Percentiles rank a stretch among this genome's conserved stretches.
These are phyloP conservation scores for Mnemiopsis leidyi DNA, from an alignment of 37 sponge, comb jelly and placozoan species.

Conservation along the genomic window DNA sequence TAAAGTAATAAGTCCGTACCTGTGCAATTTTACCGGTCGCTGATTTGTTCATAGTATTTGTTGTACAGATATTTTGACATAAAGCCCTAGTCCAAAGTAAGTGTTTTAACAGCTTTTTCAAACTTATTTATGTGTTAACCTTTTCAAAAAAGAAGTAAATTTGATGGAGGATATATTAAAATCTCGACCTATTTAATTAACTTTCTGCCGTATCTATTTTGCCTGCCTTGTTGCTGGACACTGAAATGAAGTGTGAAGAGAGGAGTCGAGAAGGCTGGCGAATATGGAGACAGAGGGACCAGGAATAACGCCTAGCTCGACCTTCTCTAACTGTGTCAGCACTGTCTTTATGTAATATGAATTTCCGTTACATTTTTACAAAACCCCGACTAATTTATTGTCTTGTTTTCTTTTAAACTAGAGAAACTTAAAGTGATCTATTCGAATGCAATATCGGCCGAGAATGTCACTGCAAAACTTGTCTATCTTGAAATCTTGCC, in stretches of 20 bases:
- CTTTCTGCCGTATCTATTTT: not conserved
- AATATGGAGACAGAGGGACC: conserved; percentile 17
- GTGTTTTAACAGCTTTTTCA: not conserved
- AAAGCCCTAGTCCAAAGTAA: not conserved
- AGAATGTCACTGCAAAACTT: no score
- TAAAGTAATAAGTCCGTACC: no score
- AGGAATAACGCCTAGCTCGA: not conserved
- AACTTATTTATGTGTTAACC: not conserved
- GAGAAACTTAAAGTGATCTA: no score
- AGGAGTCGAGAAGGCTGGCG: not conserved
- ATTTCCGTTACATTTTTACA: conserved; percentile 67
- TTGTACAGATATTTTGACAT: conserved; percentile 14
- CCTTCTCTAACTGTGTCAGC: not conserved
- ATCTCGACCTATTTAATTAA: not conserved
- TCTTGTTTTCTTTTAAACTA: not conserved
- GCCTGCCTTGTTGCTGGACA: no score
- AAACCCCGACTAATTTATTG: not conserved
- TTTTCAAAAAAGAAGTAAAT: not conserved
- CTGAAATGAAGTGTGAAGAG: not conserved
- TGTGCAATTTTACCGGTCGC: not conserved
- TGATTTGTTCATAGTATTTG: conserved; percentile 3
- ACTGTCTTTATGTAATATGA: conserved; percentile 36
- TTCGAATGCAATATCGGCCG: no score
- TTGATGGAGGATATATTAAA: not conserved
- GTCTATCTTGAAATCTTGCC: no score